phyloP scores from a whole-genome alignment of 1,140 invertebrate genomes.

The Vanessa tameamea region DNA sequence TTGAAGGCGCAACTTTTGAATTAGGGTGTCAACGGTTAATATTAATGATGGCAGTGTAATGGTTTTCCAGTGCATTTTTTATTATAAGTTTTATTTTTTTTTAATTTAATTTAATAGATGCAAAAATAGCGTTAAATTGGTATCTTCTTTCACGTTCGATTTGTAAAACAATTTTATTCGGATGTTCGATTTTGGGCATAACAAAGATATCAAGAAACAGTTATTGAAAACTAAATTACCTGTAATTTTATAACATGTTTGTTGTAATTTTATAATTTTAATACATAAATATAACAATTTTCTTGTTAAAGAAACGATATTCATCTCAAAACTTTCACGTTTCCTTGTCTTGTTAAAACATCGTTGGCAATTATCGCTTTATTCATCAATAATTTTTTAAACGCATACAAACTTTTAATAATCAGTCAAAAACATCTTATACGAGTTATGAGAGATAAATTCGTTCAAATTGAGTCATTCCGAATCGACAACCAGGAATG shows the following conservation, averaged over 20 bases:
- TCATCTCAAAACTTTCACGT: not conserved
- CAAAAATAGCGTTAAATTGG: too few relatives aligned
- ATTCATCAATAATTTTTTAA: slow-evolving; percentile 4
- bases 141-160: too few relatives aligned
- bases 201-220: too few relatives aligned
- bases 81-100: not conserved
- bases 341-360: not conserved
- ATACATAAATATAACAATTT: too few relatives aligned
- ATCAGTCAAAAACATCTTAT: slow-evolving; percentile 46
- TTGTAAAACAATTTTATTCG: too few relatives aligned
- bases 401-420: slow-evolving; percentile 20
- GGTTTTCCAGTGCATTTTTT: not conserved
- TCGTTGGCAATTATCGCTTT: slow-evolving; percentile 1
- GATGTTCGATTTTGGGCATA: too few relatives aligned
- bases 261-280: too few relatives aligned
- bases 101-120: not conserved
- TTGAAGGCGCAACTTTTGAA: slow-evolving; percentile 51
- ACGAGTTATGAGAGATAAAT: slow-evolving; percentile 56
- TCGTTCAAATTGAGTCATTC: slow-evolving; percentile 64
- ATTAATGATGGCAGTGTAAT: slow-evolving; percentile 44
- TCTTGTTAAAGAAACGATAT: too few relatives aligned
- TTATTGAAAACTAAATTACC: too few relatives aligned
- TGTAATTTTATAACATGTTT: too few relatives aligned
- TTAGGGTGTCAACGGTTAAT: slow-evolving; percentile 53
- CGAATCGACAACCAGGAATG: slow-evolving; percentile 61